Conservation (phyloP, 1,140 invertebrate genomes). For the Sesamia nonagrioides region DNA sequence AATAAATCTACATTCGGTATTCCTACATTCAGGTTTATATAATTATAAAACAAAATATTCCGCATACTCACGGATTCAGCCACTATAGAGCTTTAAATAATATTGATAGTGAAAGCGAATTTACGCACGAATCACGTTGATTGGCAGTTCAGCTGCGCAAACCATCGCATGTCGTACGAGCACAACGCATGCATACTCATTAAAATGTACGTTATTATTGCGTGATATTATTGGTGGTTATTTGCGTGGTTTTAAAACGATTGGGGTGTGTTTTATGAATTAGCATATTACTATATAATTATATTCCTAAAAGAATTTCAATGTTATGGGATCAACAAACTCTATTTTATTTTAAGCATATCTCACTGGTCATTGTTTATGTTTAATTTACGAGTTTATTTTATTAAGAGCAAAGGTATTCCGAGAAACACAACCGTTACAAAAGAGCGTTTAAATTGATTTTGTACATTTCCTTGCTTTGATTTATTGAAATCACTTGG, state of each 20-base stretch:
- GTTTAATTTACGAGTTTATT: constrained; percentile 3
- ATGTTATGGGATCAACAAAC: not conserved
- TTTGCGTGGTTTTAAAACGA: not conserved
- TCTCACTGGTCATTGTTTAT: not conserved
- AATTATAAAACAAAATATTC: constrained; percentile 1
- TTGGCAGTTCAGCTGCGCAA: constrained; percentile 13
- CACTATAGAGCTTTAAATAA: constrained; percentile 16
- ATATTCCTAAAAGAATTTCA: not conserved
- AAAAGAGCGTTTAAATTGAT: not conserved
- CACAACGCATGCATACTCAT: not conserved
- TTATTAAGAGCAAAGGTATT: not conserved
- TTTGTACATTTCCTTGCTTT: constrained; percentile 8
- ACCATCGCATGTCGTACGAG: not conserved
- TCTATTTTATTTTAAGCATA: not conserved
- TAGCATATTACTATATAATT: not conserved
- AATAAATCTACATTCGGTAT: too few species aligned
- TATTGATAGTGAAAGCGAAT: constrained; percentile 30
- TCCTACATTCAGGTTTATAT: not conserved
- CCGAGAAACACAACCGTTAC: not conserved
- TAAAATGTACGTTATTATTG: not conserved
- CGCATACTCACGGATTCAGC: constrained; percentile 4
- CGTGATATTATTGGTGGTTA: not conserved
- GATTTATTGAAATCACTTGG: not conserved
- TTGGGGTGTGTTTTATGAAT: too few species aligned
- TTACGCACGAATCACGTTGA: constrained; percentile 25